Base-by-base conservation (phyloP, 2,113 vertebrate genomes). In the Macquaria ambigua region DNA sequence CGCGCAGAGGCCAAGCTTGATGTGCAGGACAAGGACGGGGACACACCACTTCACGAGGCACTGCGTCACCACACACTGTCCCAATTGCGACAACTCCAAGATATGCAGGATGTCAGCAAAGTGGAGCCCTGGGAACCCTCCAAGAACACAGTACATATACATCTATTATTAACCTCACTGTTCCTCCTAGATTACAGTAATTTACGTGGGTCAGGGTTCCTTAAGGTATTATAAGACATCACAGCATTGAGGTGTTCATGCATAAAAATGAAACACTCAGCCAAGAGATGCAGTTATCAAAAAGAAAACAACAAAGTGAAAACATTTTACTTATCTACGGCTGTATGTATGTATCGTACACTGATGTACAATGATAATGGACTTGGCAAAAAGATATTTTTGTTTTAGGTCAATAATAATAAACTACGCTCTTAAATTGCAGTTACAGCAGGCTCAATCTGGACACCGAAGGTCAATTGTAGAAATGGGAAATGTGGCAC, bases 51-150 rank as follows among this genome's bases (percentile, higher is more conserved):
- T 71, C 98, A 99, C 46, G 98, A 99, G 95, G 98, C 98, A 89
- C 96, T 99, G 88, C 96, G 98, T 53, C 98, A 99, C 94, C 98
- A 99, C 86, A 99, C 98, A 1, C 93, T 99, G 89, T 99, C 98
- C 86, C 98, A 99, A 85, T 96, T 99, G 68, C 97, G 98, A 52
- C 98, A 99, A 31, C 97, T 99, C 28, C 98, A 99, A 94, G 98
- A 99, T 90, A 99, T 99, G 98, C 98, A 99, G 94, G 98, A 99
- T 87, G 98, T 99, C 93, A 98, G 98, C 93, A 99, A 99, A 94
- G 98, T 99, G 69, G 98, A 99, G 93, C 97, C 98, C 85, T 99
- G 98, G 98, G 98, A 99, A 90, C 98, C 98, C 63, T 99, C 98
- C 87, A 99, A 99, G 96, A 99, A 99, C 96, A 99, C 98, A 87